phyloP scores from a whole-genome alignment of 2,888 invertebrate species.

The Baronia brevicornis region DNA sequence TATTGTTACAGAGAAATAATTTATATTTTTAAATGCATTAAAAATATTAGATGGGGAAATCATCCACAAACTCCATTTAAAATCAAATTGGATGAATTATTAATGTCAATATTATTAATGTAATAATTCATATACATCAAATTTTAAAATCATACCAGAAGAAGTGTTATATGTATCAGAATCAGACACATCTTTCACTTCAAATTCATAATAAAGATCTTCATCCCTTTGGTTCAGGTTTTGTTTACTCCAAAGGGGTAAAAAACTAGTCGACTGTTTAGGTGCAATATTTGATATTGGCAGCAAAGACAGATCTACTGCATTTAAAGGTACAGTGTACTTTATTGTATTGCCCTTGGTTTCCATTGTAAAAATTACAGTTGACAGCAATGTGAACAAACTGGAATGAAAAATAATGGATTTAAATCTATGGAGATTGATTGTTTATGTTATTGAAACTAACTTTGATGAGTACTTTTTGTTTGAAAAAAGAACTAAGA shows the following conservation, averaged over 20 bases:
- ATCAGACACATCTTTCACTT: not conserved
- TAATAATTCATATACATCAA: too few relatives aligned
- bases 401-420: too few relatives aligned
- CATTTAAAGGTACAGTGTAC: not conserved
- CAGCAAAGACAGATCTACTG: conserved; percentile 1
- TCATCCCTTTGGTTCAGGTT: conserved; percentile 1
- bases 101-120: too few relatives aligned
- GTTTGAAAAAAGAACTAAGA: too few relatives aligned
- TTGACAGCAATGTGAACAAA: not conserved
- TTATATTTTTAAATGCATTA: too few relatives aligned
- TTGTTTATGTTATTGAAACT: too few relatives aligned
- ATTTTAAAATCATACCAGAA: not conserved
- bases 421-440: too few relatives aligned
- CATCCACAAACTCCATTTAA: too few relatives aligned
- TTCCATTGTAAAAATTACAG: not conserved
- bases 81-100: too few relatives aligned
- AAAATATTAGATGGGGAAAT: too few relatives aligned
- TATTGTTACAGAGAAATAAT: too few relatives aligned
- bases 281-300: not conserved
- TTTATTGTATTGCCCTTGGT: not conserved
- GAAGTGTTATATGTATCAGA: not conserved
- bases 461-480: too few relatives aligned
- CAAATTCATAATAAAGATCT: conserved; percentile 4
- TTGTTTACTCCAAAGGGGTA: not conserved
- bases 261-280: not conserved